Conservation (phyloP, 2,797 vertebrate genomes). For the Choloepus didactylus region DNA sequence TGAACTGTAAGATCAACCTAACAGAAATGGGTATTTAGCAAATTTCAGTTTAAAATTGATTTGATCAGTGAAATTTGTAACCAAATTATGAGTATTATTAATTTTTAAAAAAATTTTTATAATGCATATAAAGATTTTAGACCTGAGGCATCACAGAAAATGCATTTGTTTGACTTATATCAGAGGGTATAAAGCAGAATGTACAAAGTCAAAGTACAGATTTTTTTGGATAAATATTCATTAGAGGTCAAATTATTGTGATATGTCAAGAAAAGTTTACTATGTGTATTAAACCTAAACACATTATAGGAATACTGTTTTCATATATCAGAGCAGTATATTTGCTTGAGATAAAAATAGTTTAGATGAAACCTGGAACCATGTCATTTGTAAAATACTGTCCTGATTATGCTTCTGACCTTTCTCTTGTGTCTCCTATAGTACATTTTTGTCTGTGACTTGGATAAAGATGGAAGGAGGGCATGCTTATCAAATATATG, state of each 20-base stretch:
- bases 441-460: not conserved
- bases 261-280: not conserved
- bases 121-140: constrained; percentile 20
- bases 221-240: not conserved
- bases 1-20: not conserved
- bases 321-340: not conserved
- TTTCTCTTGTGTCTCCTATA: not conserved
- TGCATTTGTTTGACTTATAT: not conserved
- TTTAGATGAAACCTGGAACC: not conserved
- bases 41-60: not conserved
- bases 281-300: not conserved
- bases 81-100: not conserved
- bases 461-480: constrained; percentile 38
- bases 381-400: not conserved
- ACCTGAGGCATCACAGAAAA: not conserved
- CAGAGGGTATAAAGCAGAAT: not conserved
- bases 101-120: constrained; percentile 16
- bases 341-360: constrained; percentile 43
- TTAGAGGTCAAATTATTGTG: not conserved
- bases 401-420: not conserved
- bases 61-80: constrained; percentile 20
- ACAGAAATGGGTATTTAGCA: not conserved
- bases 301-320: not conserved
- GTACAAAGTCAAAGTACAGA: constrained; percentile 2
- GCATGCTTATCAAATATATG: constrained; percentile 21